phyloP scores from a whole-genome alignment of 2,797 vertebrate species.

The Arnoldichthys spilopterus region DNA sequence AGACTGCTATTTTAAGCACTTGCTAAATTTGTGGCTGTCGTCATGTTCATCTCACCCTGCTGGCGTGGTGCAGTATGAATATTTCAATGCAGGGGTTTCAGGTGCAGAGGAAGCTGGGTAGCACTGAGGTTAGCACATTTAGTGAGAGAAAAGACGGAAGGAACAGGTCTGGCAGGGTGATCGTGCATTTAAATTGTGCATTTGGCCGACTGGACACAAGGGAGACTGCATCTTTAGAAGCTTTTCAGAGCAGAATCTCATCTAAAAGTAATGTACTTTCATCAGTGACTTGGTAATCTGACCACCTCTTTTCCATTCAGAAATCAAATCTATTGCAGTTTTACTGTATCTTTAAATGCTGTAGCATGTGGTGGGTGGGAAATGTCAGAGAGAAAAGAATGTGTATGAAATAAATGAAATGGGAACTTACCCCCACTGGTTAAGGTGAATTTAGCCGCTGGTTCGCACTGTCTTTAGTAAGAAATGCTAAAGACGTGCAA shows the following conservation, averaged over 20 bases:
- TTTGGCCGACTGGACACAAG: constrained; percentile 48
- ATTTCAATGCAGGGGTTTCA: constrained; percentile 39
- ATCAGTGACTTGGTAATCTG: constrained; percentile 56
- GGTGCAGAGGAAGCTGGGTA: constrained; percentile 6
- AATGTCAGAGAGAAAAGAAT: constrained; percentile 21
- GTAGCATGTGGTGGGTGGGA: constrained; percentile 36
- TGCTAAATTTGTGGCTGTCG: constrained; percentile 44
- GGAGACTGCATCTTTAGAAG: constrained; percentile 71
- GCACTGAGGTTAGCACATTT: constrained; percentile 46
- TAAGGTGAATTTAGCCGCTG: constrained; percentile 65
- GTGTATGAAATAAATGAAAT: constrained; percentile 52
- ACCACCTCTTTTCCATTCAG: constrained; percentile 37
- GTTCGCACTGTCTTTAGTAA: constrained; percentile 66
- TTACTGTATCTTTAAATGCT: constrained; percentile 1
- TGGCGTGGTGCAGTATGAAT: constrained; percentile 13
- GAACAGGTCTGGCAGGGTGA: too few species aligned
- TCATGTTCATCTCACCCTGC: constrained; percentile 19
- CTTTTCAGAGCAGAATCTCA: constrained; percentile 59
- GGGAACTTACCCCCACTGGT: constrained; percentile 65
- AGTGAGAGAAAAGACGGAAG: background rate
- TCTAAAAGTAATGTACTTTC: constrained; percentile 39
- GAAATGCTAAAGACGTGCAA: constrained; percentile 63
- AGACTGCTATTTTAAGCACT: constrained; percentile 38
- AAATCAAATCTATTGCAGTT: constrained; percentile 48
- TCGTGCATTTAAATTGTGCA: background rate